Evolutionary conservation across 2,113 vertebrate species (phyloP), one percentile per base, ranked within the genome.

Genomic region (Limnothrissa miodon): DNA sequence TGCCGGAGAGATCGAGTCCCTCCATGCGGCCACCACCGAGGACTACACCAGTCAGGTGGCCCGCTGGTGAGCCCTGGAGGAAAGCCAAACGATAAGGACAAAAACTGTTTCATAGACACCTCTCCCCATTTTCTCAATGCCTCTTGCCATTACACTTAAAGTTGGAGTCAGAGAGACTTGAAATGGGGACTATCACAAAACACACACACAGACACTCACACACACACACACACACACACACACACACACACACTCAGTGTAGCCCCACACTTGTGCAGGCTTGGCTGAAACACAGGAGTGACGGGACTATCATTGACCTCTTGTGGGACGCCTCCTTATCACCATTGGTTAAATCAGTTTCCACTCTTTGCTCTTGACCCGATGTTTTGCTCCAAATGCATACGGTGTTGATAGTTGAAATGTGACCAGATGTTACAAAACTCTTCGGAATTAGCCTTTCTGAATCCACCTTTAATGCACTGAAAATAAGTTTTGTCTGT

Each of bases 41-140:
- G 97, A 99, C 94, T 99, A 99, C 89, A 96, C 96, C 0, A 98
- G 98, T 90, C 98, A 99, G 87, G 97, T 99, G 13, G 96, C 95
- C 80, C 95, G 95, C 83, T 99, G 98, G 98, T 99, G 95, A 98
- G 86, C 70, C 78, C 83, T 33, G 13, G 56, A 62, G 81, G 23
- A 15, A 33, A 33, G 33, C 51, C 19, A 10, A 4, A 10, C 13
- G 29, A 36, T 29, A 29, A 70, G 62, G 2, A 15, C 62, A 36
- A 36, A 13, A 11, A 33, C 3, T 8, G 29, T 13, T 36, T 70
- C 25, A 33, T 25, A 33, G 29, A 33, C 36, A 25, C 33, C 25
- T 11, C 70, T 79, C 29, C 78, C 70, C 17, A 53, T 8, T 45
- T 13, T 59, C 9, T 2, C 80, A 46, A 78, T 44, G 42, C 33